These are phyloP conservation scores for Oncorhynchus keta DNA, from an alignment of 2,113 vertebrate genomes.

Conservation along the genomic window DNA sequence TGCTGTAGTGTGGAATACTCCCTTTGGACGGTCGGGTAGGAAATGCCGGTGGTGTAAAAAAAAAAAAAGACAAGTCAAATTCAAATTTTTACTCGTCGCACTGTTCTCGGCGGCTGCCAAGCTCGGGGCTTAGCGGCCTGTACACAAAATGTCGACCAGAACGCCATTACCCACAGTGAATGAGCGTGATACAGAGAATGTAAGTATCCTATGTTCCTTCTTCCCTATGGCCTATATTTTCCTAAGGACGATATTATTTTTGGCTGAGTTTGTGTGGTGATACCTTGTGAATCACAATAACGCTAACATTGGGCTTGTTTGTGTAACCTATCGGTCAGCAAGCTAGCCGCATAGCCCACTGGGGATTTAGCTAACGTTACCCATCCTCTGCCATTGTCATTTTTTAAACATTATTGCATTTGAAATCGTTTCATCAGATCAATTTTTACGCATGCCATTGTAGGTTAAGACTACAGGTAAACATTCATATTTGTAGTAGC, in stretches of 20 bases:
- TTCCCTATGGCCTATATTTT: background rate
- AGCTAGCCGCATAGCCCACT: background rate
- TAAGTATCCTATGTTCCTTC: slow-evolving; percentile 67
- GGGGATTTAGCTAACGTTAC: background rate
- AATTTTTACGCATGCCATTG: too few species aligned
- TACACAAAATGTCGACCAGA: slow-evolving; percentile 83
- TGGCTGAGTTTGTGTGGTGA: background rate
- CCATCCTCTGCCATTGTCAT: too few species aligned
- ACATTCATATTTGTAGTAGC: background rate
- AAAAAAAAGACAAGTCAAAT: slow-evolving; percentile 7
- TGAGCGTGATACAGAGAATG: slow-evolving; percentile 85
- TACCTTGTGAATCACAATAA: too few species aligned
- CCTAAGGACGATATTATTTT: background rate
- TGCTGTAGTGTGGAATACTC: slow-evolving; percentile 30
- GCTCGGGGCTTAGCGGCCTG: slow-evolving; percentile 48
- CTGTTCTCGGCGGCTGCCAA: slow-evolving; percentile 16
- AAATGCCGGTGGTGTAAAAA: slow-evolving; percentile 28
- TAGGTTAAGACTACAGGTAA: too few species aligned
- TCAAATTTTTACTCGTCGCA: slow-evolving; percentile 3
- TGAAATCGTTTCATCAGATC: too few species aligned
- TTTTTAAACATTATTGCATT: too few species aligned
- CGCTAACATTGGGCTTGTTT: too few species aligned
- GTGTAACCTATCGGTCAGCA: too few species aligned
- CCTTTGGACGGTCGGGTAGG: slow-evolving; percentile 20
- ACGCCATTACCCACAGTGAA: slow-evolving; percentile 88